Conservation (phyloP, 1,140 invertebrate genomes). For the Meloidogyne floridensis region DNA sequence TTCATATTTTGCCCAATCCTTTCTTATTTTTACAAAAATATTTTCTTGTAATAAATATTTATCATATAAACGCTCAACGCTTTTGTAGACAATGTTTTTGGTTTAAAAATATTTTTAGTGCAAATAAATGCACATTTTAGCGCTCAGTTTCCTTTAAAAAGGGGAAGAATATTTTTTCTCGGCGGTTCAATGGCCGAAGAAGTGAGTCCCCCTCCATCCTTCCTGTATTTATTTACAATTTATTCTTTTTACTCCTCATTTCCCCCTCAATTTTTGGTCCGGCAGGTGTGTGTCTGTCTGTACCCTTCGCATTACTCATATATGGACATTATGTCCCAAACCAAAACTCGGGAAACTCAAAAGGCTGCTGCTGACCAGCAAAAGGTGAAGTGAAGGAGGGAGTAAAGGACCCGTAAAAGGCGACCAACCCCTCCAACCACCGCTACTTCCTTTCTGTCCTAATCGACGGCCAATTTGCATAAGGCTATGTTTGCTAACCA, state of each 20-base stretch:
- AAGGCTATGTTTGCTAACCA: no score
- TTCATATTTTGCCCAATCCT: no score
- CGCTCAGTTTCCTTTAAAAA: background rate
- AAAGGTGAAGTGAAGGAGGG: background rate
- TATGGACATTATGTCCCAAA: background rate
- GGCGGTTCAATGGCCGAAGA: conserved; percentile 2
- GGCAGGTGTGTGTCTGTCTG: conserved; percentile 1
- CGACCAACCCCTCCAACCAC: background rate
- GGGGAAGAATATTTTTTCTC: background rate
- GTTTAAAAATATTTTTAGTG: background rate
- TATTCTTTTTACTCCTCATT: background rate
- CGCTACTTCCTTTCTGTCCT: no score
- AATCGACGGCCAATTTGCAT: no score
- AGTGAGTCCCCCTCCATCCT: background rate
- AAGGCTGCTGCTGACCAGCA: background rate
- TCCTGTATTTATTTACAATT: background rate
- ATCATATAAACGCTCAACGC: no score
- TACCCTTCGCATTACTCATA: background rate
- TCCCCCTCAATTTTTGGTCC: background rate
- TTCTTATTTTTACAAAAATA: no score
- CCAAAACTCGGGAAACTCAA: background rate
- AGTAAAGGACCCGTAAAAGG: background rate
- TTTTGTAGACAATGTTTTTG: no score
- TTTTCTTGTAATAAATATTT: no score
- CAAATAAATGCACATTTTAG: background rate